Base-by-base conservation (phyloP, 2,888 invertebrate species). In the Cantharis rustica region DNA sequence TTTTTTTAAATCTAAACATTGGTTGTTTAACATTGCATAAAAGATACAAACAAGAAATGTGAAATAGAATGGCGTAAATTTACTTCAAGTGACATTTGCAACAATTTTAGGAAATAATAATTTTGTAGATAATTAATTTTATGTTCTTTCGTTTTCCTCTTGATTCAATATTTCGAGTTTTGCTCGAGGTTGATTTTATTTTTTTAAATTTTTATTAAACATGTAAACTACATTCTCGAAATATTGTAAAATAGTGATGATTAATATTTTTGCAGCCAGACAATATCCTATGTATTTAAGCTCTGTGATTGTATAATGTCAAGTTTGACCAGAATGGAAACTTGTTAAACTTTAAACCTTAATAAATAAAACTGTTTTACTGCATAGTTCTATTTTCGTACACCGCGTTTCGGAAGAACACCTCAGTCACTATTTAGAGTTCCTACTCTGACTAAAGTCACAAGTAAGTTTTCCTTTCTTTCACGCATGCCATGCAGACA, bases 241-340 rank as follows among this genome's bases (percentile, higher is more conserved):
- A 71, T 61, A 23, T 78, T 75, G 75, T 78, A 73, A 27, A 47
- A 72, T 78, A 78, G 63, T 64, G 61, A 66, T 79, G 72, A 76
- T 84, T 83, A 83, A 84, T 86, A 87, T 87, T 87, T 87, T 87
- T 87, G 85, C 87, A 87, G 86, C 84, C 84, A 82, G 87, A 87
- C 87, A 87, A 87, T 87, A 87, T 84, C 78, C 71, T 82, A 76
- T 75, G 80, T 82, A 81, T 77, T 82, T 82, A 73, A 81, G 80
- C 82, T 81, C 81, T 81, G 82, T 82, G 82, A 82, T 82, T 82
- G 82, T 82, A 82, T 77, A 47, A 80, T 72, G 75, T 76, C 79
- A 80, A 80, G 80, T 81, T 78, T 80, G 80, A 79, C 79, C 80
- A 80, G 80, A 81, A 75, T 80, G 80, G 79, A 77, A 81, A 81